Conservation (phyloP, 2,888 invertebrate genomes). For the Noctua fimbriata region DNA sequence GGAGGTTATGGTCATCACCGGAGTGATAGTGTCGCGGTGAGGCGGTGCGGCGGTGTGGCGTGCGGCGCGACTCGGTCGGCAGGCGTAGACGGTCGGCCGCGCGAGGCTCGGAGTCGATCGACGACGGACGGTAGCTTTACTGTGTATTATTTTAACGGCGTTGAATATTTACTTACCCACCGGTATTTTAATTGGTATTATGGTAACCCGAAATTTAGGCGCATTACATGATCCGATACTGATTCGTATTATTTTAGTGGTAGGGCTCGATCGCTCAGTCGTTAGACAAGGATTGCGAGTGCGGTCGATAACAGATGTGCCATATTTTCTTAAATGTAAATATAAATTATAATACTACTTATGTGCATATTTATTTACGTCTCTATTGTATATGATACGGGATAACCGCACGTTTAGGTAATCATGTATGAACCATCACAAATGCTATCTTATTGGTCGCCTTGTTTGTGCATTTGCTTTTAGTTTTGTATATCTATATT, state of each 20-base stretch:
- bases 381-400: constrained; percentile 79
- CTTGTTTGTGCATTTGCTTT: constrained; percentile 89
- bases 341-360: constrained; percentile 88
- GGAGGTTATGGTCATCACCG: constrained; percentile 64
- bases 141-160: constrained; percentile 77
- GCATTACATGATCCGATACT: constrained; percentile 80
- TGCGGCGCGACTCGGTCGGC: constrained; percentile 46
- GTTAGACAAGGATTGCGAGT: constrained; percentile 74
- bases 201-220: constrained; percentile 84
- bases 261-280: constrained; percentile 79
- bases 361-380: constrained; percentile 89
- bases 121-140: constrained; percentile 77
- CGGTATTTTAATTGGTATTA: constrained; percentile 90
- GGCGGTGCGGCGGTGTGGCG: constrained; percentile 24
- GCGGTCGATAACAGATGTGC: constrained; percentile 89
- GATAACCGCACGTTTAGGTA: constrained; percentile 76
- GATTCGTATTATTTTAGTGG: constrained; percentile 77
- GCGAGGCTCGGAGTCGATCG: constrained; percentile 78
- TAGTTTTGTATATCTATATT: constrained; percentile 80
- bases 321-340: constrained; percentile 90
- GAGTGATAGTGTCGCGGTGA: constrained; percentile 58
- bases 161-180: constrained; percentile 89
- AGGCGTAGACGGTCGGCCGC: constrained; percentile 80
- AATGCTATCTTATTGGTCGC: constrained; percentile 81
- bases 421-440: constrained; percentile 83